These are phyloP conservation scores for Drosophila fuyamai DNA, from an alignment of 1,140 invertebrate species.

Conservation along the genomic window DNA sequence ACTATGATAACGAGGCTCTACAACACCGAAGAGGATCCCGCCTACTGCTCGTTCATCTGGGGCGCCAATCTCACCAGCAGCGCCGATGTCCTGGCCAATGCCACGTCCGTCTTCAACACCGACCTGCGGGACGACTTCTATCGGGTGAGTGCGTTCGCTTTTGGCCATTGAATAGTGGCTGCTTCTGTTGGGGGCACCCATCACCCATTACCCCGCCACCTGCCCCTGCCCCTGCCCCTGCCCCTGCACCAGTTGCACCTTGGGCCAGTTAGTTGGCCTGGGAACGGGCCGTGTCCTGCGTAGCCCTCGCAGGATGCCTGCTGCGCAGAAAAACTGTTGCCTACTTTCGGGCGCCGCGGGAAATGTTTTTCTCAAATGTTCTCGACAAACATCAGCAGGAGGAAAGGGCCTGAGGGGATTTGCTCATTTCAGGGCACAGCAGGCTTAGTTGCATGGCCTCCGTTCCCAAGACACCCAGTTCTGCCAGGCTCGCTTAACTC, in stretches of 20 bases:
- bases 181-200: no score
- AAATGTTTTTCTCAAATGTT: slow-evolving; percentile 29
- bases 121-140: slow-evolving; percentile 76
- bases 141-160: slow-evolving; percentile 62
- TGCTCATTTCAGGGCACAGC: slow-evolving; percentile 74
- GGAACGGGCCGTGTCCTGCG: not conserved
- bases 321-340: slow-evolving; percentile 51
- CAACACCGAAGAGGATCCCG: slow-evolving; percentile 79
- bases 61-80: slow-evolving; percentile 67
- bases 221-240: no score
- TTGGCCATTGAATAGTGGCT: not conserved
- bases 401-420: slow-evolving; percentile 13
- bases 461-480: not conserved
- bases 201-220: no score
- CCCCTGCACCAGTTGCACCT: not conserved
- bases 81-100: slow-evolving; percentile 55
- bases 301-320: slow-evolving; percentile 25
- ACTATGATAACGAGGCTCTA: slow-evolving; percentile 82
- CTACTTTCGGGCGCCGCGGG: slow-evolving; percentile 52
- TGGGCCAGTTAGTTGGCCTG: not conserved
- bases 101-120: slow-evolving; percentile 41
- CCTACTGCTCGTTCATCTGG: slow-evolving; percentile 80
- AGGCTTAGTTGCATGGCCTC: slow-evolving; percentile 37
- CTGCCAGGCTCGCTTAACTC: slow-evolving; percentile 19
- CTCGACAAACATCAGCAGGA: slow-evolving; percentile 12